Percentiles rank a stretch among this genome's conserved stretches.
These are phyloP conservation scores for Ectobius pallidus DNA, from an alignment of 2,888 invertebrate genomes.

Conservation along the genomic window DNA sequence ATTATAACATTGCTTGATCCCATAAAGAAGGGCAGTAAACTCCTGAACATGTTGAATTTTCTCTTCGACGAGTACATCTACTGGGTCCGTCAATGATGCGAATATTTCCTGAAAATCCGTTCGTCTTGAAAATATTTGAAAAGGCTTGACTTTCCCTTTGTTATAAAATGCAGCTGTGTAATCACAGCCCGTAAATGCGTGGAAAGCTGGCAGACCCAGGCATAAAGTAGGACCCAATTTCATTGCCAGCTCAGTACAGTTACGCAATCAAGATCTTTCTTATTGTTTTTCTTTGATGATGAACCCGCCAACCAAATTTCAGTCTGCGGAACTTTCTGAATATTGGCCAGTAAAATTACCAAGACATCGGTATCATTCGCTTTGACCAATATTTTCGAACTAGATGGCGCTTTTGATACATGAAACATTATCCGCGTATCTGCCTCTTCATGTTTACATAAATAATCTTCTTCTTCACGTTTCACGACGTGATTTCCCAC, in stretches of 20 bases:
- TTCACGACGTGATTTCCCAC: constrained; percentile 27
- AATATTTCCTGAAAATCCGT: too few species aligned
- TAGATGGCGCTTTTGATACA: constrained; percentile 40
- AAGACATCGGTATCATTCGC: constrained; percentile 47
- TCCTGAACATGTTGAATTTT: constrained; percentile 49
- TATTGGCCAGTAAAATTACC: constrained; percentile 46
- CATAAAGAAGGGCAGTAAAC: constrained; percentile 49
- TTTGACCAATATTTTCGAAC: constrained; percentile 47
- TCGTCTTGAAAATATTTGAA: too few species aligned
- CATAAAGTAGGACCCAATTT: constrained; percentile 46
- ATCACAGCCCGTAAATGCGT: constrained; percentile 15
- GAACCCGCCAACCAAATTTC: constrained; percentile 45
- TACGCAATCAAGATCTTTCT: constrained; percentile 44
- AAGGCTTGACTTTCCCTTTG: too few species aligned
- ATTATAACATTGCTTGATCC: constrained; percentile 46
- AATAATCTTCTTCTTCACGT: constrained; percentile 44
- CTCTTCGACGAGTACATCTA: too few species aligned
- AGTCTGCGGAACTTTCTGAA: constrained; percentile 46
- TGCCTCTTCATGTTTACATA: constrained; percentile 48
- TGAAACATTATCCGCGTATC: constrained; percentile 48
- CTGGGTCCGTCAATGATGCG: too few species aligned
- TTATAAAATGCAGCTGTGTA: constrained; percentile 8
- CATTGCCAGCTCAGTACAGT: constrained; percentile 45
- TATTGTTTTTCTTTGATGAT: constrained; percentile 21
- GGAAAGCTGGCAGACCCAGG: constrained; percentile 8